phyloP scores from a whole-genome alignment of 1,140 invertebrate genomes.

The Melipona quadrifasciata region DNA sequence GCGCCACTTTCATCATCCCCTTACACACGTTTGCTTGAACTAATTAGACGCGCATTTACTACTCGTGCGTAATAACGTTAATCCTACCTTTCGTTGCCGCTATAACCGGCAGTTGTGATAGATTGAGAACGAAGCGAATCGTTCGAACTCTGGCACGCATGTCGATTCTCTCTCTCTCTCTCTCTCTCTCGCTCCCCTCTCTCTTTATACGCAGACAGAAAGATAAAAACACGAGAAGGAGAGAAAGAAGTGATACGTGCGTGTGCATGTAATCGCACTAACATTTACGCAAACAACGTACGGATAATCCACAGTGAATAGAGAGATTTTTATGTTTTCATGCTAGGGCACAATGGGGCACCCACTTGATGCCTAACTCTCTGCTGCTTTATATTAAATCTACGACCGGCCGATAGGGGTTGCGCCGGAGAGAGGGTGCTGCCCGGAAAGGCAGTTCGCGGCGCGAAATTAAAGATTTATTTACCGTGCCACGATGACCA shows the following conservation, averaged over 20 bases:
- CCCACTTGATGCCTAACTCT: constrained; percentile 80
- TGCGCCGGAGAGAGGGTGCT: constrained; percentile 27
- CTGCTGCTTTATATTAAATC: constrained; percentile 80
- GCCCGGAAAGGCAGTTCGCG: constrained; percentile 51
- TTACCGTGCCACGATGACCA: constrained; percentile 66
- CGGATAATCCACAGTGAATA: constrained; percentile 80
- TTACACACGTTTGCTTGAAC: constrained; percentile 56
- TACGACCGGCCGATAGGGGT: constrained; percentile 65
- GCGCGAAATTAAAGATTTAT: constrained; percentile 78
- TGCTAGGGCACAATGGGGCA: constrained; percentile 79
- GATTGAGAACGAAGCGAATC: constrained; percentile 45
- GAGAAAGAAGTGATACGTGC: not conserved
- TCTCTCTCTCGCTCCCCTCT: too few relatives aligned
- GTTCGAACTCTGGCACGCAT: constrained; percentile 54
- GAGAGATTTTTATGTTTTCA: constrained; percentile 82
- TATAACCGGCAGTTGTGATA: constrained; percentile 59
- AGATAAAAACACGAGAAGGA: not conserved
- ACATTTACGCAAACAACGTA: constrained; percentile 59
- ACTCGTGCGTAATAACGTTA: constrained; percentile 71
- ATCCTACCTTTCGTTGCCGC: constrained; percentile 69
- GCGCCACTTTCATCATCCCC: constrained; percentile 13
- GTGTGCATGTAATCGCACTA: constrained; percentile 60
- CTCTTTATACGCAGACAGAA: not conserved
- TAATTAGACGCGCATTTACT: constrained; percentile 73
- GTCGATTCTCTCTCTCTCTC: constrained; percentile 5